Conservation (phyloP, 2,888 invertebrate genomes). For the Cremastobaeus sp. region DNA sequence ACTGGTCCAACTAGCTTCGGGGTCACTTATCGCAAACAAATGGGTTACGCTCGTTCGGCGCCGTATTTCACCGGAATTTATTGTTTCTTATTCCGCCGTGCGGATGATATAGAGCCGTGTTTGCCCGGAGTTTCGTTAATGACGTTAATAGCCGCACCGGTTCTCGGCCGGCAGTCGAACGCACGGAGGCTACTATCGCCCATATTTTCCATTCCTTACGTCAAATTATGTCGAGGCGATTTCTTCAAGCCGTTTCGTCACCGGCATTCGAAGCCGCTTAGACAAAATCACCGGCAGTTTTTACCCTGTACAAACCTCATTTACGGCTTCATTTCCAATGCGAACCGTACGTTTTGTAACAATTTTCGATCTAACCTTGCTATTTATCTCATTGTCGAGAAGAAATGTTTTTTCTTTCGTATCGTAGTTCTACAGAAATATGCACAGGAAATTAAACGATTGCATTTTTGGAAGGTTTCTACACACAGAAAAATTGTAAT, state of each 20-base stretch:
- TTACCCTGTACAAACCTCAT: too few species aligned
- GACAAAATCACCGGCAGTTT: too few species aligned
- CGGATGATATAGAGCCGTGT: constrained; percentile 75
- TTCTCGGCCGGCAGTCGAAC: constrained; percentile 55
- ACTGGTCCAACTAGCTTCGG: constrained; percentile 75
- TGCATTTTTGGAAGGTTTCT: too few species aligned
- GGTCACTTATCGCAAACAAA: constrained; percentile 78
- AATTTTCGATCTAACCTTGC: too few species aligned
- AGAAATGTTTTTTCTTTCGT: too few species aligned
- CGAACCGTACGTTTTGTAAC: too few species aligned
- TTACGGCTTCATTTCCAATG: too few species aligned
- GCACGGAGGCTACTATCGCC: constrained; percentile 48
- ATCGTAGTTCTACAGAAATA: too few species aligned
- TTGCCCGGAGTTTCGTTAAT: constrained; percentile 76
- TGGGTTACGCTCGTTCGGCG: constrained; percentile 77
- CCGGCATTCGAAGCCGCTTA: too few species aligned
- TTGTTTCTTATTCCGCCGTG: constrained; percentile 76
- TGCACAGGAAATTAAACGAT: too few species aligned
- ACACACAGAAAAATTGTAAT: too few species aligned
- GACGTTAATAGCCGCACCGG: constrained; percentile 76
- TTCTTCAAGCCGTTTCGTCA: constrained; percentile 34
- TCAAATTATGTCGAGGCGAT: constrained; percentile 58
- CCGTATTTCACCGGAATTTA: constrained; percentile 77
- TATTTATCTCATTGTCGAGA: too few species aligned
- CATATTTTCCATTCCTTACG: constrained; percentile 52